Evolutionary conservation across 2,113 vertebrate species (phyloP), one percentile per base, ranked within the genome.

Genomic region (Falco punctatus): DNA sequence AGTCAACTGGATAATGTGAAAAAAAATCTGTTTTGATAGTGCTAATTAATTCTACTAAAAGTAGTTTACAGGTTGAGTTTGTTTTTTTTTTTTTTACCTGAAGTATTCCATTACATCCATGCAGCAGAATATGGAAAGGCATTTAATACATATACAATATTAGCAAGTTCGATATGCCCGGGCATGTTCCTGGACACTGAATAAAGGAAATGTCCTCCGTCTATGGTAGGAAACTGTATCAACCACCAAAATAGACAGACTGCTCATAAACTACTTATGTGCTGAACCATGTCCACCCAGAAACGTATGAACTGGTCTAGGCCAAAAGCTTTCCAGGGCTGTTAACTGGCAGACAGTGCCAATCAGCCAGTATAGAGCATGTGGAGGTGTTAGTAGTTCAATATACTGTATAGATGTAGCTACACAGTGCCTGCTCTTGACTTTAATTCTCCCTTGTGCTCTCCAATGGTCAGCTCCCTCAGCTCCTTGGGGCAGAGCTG

Each of bases 261-360:
- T n/a, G 23, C 35, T 78, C 26, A 32, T 32, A 54, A 92, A 72
- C 30, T 0, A 0, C 35, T 57, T 35, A 6, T 0, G 1, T 49
- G 33, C 51, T 74, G 61, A 49, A 9, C 24, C 6, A 4, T n/a
- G 32, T 7, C 16, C 24, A 35, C 20, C 19, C 58, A 19, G 28
- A 67, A n/a, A 32, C 72, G 5, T 4, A 5, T 38, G 28, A 52
- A 15, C 2, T 74, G 35, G 20, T 30, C 42, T 15, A 74, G 22
- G 33, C 5, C 28, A 66, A 44, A 80, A 46, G 4, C 26, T 86
- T 62, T 11, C 30, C 35, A 77, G 40, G 19, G 15, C 38, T 83
- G 16, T 20, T 65, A 33, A 2, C 21, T 65, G 17, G 44, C 44
- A 83, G 21, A 33, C 58, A 62, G 15, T 30, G 71, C 14, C 48